Evolutionary conservation across 1,140 invertebrate genomes (phyloP), one percentile per base, ranked within the genome.

Genomic region (Adelges cooleyi): DNA sequence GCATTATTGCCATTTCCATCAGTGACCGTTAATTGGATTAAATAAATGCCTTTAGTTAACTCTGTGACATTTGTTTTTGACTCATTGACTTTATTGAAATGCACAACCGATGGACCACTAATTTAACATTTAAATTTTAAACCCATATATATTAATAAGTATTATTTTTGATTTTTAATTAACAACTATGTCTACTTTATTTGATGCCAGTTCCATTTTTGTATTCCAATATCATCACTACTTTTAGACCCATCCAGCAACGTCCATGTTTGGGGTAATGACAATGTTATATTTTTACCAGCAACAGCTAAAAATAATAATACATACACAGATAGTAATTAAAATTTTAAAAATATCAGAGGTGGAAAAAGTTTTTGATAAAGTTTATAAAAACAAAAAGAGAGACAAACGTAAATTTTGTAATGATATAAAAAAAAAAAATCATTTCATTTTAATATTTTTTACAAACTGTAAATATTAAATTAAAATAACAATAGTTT

Each of bases 1-100:
- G 86, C 84, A 18, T 83, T 82, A 71, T 94, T 92, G 42, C 85
- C 85, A 71, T 85, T 86, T 69, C 87, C 86, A 75, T 96, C 92
- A 15, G 84, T 81, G 1, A 95, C 89, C 15, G 84, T 89, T 46
- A 97, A 75, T 71, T 86, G 83, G 73, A 95, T 90, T 56, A 81
- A 75, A 72, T 95, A 96, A 59, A 84, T 79, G 9, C 92, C 92
- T 71, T 90, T 86, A 0, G 88, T 91, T 13, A 96, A 77, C 9
- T 80, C 80, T 17, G 86, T 88, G 2, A 87, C 85, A 74, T 90
- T 90, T 15, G 85, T 86, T 29, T 81, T 70, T 22, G 80, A 80
- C 78, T 80, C 73, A 73, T 84, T 84, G 3, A 65, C 69, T 44
- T 73, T 51, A 25, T 66, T 70, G 27, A 80, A 75, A 67, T 71